A percentile compares a stretch with the other conserved stretches of the same genome.
Conservation (phyloP, 2,888 invertebrate genomes). For the Ochropacha duplaris region DNA sequence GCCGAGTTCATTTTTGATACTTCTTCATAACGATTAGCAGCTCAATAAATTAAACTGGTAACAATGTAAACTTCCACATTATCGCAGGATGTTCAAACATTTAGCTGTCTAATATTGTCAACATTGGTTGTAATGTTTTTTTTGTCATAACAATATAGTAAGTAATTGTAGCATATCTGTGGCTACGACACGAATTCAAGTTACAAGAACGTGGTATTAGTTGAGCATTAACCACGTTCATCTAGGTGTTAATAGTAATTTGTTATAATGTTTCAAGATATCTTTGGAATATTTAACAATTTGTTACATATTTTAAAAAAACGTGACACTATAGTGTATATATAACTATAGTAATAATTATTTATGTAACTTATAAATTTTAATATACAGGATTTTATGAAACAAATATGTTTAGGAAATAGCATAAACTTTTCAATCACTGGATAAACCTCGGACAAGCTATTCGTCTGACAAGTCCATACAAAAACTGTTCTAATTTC, state of each 20-base stretch:
- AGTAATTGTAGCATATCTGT: background rate
- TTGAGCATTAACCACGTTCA: constrained; percentile 1
- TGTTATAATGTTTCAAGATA: background rate
- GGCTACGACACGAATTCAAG: background rate
- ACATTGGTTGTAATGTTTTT: constrained; percentile 17
- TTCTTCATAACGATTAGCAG: constrained; percentile 17
- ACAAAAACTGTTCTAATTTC: too few relatives aligned
- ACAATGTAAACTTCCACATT: constrained; percentile 31
- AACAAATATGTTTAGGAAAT: background rate
- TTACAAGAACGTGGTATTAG: background rate
- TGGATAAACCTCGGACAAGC: too few relatives aligned
- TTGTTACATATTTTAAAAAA: background rate
- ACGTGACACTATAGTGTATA: background rate
- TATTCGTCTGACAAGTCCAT: too few relatives aligned
- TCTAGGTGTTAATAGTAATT: background rate
- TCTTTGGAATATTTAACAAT: background rate
- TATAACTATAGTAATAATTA: background rate
- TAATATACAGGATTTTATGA: background rate
- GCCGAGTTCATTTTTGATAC: constrained; percentile 51
- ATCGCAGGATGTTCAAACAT: constrained; percentile 31
- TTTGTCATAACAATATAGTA: constrained; percentile 15
- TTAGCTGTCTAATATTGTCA: constrained; percentile 17
- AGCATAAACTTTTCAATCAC: too few relatives aligned
- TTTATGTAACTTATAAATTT: background rate
- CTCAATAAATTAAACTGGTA: constrained; percentile 32